These are phyloP conservation scores for Urocynchramus pylzowi DNA, from an alignment of 2,113 vertebrate species.

Conservation along the genomic window DNA sequence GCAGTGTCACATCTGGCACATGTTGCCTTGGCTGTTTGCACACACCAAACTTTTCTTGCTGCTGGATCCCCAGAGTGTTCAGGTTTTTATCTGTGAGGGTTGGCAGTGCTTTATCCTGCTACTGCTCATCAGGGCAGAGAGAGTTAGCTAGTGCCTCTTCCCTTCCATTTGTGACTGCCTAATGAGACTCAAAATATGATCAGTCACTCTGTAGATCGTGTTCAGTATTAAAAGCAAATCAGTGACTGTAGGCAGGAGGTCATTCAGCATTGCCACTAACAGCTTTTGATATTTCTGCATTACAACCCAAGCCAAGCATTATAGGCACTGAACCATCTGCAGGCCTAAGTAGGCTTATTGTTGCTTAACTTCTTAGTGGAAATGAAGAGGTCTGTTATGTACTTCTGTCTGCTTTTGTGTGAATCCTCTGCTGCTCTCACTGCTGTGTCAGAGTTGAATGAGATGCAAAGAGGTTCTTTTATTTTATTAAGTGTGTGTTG, in stretches of 20 bases:
- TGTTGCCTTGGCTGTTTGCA: background rate
- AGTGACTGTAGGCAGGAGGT: slow-evolving; percentile 33
- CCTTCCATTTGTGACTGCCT: background rate
- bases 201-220: background rate
- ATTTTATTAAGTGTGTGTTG: background rate
- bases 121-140: background rate
- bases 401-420: background rate
- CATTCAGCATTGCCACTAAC: background rate
- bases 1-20: background rate
- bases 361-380: slow-evolving; percentile 25
- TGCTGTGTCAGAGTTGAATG: slow-evolving; percentile 10
- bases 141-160: background rate
- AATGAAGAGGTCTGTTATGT: background rate
- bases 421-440: background rate
- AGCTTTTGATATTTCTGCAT: slow-evolving; percentile 25
- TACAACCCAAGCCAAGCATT: slow-evolving; percentile 30
- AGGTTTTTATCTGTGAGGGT: background rate
- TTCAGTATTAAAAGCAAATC: slow-evolving; percentile 22
- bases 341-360: slow-evolving; percentile 25
- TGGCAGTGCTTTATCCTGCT: background rate
- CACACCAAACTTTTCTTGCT: background rate
- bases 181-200: slow-evolving; percentile 31
- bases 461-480: slow-evolving; percentile 26
- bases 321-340: slow-evolving; percentile 13
- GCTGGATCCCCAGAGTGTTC: background rate